A percentile compares a stretch with the other conserved stretches of the same genome.
These are phyloP conservation scores for Pollenia angustigena DNA, from an alignment of 2,888 invertebrate species.

Conservation along the genomic window DNA sequence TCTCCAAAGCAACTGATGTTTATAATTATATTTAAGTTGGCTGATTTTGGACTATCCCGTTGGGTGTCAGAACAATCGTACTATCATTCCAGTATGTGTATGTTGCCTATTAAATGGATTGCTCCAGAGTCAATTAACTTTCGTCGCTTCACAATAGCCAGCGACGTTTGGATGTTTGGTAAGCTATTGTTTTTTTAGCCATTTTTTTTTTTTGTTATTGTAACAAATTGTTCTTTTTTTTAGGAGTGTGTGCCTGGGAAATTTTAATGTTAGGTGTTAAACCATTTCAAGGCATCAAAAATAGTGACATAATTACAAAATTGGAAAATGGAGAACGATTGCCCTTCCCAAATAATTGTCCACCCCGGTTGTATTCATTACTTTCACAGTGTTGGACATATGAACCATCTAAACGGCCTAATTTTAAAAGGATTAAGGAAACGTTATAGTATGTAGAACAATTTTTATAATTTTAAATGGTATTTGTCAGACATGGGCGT, in stretches of 20 bases:
- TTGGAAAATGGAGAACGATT: constrained; percentile 98
- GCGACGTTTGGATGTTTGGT: constrained; percentile 99
- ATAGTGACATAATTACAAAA: constrained; percentile 97
- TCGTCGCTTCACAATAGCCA: constrained; percentile 97
- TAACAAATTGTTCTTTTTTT: constrained; percentile 29
- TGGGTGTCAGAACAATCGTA: constrained; percentile 99
- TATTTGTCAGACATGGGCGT: no score
- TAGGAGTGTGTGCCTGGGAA: constrained; percentile 99
- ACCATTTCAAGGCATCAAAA: constrained; percentile 97
- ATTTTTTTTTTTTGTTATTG: not conserved
- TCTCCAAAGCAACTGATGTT: not conserved
- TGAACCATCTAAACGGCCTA: constrained; percentile 96
- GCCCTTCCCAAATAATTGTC: constrained; percentile 95
- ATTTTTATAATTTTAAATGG: not conserved
- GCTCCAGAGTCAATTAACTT: constrained; percentile 99
- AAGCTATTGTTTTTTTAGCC: constrained; percentile 74
- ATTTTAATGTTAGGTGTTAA: constrained; percentile 99
- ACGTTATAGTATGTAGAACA: constrained; percentile 89
- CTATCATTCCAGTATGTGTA: constrained; percentile 98
- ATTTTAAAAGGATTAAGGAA: constrained; percentile 95
- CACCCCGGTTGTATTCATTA: constrained; percentile 95
- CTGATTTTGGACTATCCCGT: constrained; percentile 98
- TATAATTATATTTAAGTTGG: constrained; percentile 86
- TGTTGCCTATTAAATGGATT: constrained; percentile 99
- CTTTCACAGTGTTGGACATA: constrained; percentile 99